These are phyloP conservation scores for Bambusicola thoracicus DNA, from an alignment of 2,113 vertebrate genomes.

Conservation along the genomic window DNA sequence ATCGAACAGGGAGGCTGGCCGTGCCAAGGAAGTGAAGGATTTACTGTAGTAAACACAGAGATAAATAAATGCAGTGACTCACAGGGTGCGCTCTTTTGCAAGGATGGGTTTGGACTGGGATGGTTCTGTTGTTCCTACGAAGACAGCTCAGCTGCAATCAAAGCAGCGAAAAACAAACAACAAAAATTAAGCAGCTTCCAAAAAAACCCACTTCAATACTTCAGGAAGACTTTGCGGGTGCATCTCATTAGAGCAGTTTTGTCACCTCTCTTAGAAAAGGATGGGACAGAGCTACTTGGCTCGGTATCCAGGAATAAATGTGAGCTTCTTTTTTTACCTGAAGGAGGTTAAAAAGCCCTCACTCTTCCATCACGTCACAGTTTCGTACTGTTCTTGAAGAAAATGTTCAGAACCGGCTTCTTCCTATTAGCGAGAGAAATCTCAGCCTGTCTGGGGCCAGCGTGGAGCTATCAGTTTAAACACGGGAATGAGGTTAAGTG, in stretches of 20 bases:
- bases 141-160: conserved; percentile 17
- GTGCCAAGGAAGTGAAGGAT: conserved; percentile 23
- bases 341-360: background rate
- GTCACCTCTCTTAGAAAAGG: background rate
- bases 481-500: background rate
- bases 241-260: background rate
- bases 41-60: conserved; percentile 1
- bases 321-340: background rate
- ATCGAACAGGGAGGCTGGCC: background rate
- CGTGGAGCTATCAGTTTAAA: background rate
- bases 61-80: conserved; percentile 47
- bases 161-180: background rate
- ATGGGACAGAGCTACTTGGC: background rate
- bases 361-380: background rate
- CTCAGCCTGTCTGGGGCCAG: background rate
- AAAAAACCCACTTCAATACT: background rate
- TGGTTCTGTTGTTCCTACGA: background rate
- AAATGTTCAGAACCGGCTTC: background rate
- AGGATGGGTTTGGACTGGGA: background rate
- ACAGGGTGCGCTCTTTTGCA: background rate
- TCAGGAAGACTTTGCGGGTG: background rate
- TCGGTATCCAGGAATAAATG: background rate
- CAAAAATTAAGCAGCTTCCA: conserved; percentile 1
- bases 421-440: background rate
- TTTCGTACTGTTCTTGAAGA: background rate